phyloP scores from a whole-genome alignment of 92 coral and sea anemone genomes.

The Nematostella vectensis region DNA sequence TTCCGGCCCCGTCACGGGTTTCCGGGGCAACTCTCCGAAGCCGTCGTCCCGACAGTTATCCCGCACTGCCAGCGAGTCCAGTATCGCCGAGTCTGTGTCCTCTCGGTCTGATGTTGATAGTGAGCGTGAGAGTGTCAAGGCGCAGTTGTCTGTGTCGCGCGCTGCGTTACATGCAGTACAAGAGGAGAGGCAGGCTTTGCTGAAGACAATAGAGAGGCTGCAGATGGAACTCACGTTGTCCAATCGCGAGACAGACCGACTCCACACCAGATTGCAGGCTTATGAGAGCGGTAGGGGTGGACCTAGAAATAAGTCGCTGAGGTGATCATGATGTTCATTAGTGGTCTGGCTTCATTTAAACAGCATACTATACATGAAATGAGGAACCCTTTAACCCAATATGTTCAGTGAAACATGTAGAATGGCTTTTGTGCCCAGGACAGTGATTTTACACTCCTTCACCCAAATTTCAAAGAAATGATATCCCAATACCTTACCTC shows the following conservation, averaged over 20 bases:
- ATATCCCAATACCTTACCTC: too few relatives aligned
- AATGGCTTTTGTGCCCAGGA: too few relatives aligned
- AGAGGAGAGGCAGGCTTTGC: conserved; percentile 78
- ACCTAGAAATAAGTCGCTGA: too few relatives aligned
- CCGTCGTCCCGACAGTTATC: conserved; percentile 56
- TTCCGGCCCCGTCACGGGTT: conserved; percentile 4
- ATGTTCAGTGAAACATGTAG: too few relatives aligned
- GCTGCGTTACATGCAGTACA: conserved; percentile 65
- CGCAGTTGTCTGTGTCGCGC: conserved; percentile 77
- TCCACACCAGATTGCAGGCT: conserved; percentile 57
- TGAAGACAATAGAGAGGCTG: conserved; percentile 79
- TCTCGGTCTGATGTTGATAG: conserved; percentile 50
- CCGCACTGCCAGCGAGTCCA: conserved; percentile 53
- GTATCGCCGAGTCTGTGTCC: conserved; percentile 57
- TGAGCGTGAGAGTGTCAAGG: conserved; percentile 69
- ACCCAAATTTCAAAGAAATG: too few relatives aligned
- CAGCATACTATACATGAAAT: too few relatives aligned
- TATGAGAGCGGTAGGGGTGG: conserved; percentile 46
- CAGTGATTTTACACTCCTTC: too few relatives aligned
- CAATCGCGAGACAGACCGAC: conserved; percentile 83
- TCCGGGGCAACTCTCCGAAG: conserved; percentile 12
- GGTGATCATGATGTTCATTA: too few relatives aligned
- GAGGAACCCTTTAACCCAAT: too few relatives aligned
- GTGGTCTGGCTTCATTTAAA: too few relatives aligned
- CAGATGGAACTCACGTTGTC: conserved; percentile 77